Evolutionary conservation across 2,113 vertebrate species (phyloP).

Genomic region (Glaucidium brasilianum): DNA sequence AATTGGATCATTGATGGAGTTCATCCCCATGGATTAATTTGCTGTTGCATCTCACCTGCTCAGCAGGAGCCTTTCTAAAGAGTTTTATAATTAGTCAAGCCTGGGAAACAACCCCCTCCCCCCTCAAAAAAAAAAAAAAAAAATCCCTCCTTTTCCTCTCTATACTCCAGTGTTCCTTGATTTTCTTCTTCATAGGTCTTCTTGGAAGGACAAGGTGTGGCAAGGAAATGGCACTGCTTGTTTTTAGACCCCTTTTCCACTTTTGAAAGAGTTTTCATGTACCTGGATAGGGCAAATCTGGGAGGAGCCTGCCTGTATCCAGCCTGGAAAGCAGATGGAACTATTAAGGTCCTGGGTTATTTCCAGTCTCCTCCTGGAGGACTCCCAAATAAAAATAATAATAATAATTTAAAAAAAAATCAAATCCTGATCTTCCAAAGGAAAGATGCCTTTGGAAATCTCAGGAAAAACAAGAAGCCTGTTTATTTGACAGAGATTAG

Average conservation of each 20-base stretch:
- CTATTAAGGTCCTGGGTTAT: background rate
- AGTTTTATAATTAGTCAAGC: background rate
- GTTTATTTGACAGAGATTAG: background rate
- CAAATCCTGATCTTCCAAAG: background rate
- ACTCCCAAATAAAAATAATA: too few relatives aligned
- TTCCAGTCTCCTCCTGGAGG: background rate
- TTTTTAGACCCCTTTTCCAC: background rate
- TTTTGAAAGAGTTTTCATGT: background rate
- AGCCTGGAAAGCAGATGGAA: background rate
- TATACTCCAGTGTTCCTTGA: background rate
- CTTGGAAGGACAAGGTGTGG: background rate
- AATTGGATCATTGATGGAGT: slow-evolving; percentile 55
- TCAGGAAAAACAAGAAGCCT: background rate
- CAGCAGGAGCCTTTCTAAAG: background rate
- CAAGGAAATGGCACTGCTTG: background rate
- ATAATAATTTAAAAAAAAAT: background rate
- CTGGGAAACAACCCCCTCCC: background rate
- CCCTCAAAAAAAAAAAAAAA: too few relatives aligned
- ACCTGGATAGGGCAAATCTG: background rate
- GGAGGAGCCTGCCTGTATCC: background rate
- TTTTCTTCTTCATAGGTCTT: background rate
- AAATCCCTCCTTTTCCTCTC: background rate
- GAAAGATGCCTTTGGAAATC: background rate
- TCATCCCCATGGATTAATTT: slow-evolving; percentile 25
- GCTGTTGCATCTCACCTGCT: slow-evolving; percentile 36